Evolutionary conservation across 1,140 invertebrate genomes (phyloP).

Genomic region (Trichoplusia ni): DNA sequence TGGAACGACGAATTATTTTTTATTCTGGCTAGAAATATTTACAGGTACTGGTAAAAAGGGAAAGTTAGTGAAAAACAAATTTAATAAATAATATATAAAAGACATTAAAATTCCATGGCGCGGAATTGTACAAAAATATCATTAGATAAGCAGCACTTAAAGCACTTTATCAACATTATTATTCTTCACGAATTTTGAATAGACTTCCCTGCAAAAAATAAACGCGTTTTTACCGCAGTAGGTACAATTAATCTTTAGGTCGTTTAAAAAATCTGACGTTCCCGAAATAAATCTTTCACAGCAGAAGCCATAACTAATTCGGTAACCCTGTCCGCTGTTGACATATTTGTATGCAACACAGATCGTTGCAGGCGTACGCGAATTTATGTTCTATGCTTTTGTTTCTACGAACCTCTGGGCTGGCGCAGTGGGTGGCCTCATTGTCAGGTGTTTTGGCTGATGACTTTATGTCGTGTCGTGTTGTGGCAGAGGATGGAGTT

Average conservation of each 20-base stretch:
- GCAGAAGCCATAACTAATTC: slow-evolving; percentile 2
- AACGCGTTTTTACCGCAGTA: too few relatives aligned
- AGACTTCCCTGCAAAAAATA: too few relatives aligned
- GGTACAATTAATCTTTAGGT: neutral
- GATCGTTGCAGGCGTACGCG: slow-evolving; percentile 24
- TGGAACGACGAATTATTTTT: too few relatives aligned
- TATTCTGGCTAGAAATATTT: too few relatives aligned
- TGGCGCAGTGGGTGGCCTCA: slow-evolving; percentile 32
- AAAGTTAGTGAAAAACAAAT: too few relatives aligned
- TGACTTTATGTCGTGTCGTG: slow-evolving; percentile 7
- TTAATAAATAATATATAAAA: too few relatives aligned
- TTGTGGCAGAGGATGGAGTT: neutral
- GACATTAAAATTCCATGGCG: too few relatives aligned
- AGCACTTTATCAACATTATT: too few relatives aligned
- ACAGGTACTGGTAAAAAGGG: too few relatives aligned
- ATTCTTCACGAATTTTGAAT: too few relatives aligned
- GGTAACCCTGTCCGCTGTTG: slow-evolving; percentile 14
- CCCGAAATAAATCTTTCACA: slow-evolving; percentile 1
- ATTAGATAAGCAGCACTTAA: too few relatives aligned
- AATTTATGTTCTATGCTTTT: slow-evolving; percentile 37
- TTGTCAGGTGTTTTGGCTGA: slow-evolving; percentile 26
- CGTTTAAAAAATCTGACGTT: neutral
- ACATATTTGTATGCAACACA: slow-evolving; percentile 33
- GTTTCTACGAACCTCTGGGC: slow-evolving; percentile 33
- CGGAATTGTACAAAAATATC: too few relatives aligned